These are phyloP conservation scores for Teleopsis dalmanni DNA, from an alignment of 1,140 invertebrate genomes.

Conservation along the genomic window DNA sequence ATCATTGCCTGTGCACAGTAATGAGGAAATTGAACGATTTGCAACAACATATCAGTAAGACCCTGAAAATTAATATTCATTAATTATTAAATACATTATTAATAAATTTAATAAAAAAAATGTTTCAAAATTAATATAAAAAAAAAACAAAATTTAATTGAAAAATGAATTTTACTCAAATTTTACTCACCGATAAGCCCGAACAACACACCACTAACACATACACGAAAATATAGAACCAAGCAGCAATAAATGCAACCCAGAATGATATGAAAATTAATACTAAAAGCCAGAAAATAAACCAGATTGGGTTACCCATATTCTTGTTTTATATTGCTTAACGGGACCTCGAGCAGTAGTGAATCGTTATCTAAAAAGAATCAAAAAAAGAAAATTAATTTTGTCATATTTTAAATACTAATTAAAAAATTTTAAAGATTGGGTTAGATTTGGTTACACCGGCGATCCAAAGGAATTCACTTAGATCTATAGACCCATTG, in stretches of 20 bases:
- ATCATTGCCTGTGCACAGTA: constrained; percentile 60
- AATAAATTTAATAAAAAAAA: not conserved
- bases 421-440: too few species aligned
- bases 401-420: too few species aligned
- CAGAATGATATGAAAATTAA: constrained; percentile 67
- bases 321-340: constrained; percentile 1
- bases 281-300: constrained; percentile 69
- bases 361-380: too few species aligned
- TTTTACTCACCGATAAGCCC: constrained; percentile 48
- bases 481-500: too few species aligned
- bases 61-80: constrained; percentile 48
- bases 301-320: constrained; percentile 54
- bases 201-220: constrained; percentile 64
- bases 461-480: too few species aligned
- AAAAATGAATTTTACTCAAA: not conserved
- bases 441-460: too few species aligned
- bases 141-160: not conserved
- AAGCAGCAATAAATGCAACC: constrained; percentile 64
- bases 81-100: not conserved
- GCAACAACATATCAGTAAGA: constrained; percentile 57
- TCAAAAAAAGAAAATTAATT: too few species aligned
- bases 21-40: constrained; percentile 61
- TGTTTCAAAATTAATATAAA: not conserved
- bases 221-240: constrained; percentile 63
- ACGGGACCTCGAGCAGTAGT: too few species aligned